These are phyloP conservation scores for Phorcus lineatus DNA, from an alignment of 2,888 invertebrate species.

Conservation along the genomic window DNA sequence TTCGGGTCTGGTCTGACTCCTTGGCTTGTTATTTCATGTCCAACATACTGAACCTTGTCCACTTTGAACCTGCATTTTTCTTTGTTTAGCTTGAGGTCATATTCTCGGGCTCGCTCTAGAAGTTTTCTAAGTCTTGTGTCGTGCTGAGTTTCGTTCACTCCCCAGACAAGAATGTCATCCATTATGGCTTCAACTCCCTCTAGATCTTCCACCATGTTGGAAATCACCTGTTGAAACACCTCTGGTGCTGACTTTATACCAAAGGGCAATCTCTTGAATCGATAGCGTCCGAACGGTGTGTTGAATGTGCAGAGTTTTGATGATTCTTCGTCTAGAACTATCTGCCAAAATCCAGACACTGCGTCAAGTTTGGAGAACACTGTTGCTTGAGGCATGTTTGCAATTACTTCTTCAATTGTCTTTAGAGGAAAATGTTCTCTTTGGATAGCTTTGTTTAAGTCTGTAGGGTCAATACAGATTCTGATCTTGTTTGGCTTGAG, in stretches of 20 bases:
- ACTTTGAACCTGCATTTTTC: no score
- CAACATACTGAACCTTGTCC: no score
- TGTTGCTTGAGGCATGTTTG: not conserved
- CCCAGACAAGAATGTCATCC: not conserved
- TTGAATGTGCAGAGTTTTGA: not conserved
- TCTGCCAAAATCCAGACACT: constrained; percentile 1
- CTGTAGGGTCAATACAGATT: not conserved
- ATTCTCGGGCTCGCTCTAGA: no score
- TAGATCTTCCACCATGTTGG: constrained; percentile 15
- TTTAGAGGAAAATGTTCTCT: not conserved
- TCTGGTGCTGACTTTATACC: constrained; percentile 14
- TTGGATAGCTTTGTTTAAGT: not conserved
- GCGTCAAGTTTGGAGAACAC: not conserved
- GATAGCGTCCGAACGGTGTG: not conserved
- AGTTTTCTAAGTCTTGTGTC: no score
- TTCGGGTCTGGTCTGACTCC: no score
- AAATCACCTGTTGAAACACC: constrained; percentile 20
- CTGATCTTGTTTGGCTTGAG: not conserved
- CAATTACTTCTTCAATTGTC: no score
- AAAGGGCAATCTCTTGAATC: constrained; percentile 2
- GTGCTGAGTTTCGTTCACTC: not conserved
- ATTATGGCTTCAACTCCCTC: not conserved
- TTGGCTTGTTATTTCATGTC: no score
- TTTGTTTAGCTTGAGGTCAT: no score
- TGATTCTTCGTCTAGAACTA: not conserved